Conservation (phyloP, 2,888 invertebrate genomes). For the Holacanthella duospinosa region DNA sequence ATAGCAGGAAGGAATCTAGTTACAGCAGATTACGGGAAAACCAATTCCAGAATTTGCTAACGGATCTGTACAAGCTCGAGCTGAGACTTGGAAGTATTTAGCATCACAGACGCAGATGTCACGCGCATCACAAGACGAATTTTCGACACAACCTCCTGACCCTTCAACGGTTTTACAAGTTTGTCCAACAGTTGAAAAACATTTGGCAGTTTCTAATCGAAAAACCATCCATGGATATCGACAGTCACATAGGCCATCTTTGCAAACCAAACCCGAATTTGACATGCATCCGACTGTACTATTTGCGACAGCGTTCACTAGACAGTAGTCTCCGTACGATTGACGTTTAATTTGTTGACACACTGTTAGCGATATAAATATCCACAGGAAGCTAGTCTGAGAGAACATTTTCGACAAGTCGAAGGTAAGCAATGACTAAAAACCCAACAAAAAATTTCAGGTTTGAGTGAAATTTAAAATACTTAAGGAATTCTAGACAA, state of each 20-base stretch:
- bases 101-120: conserved; percentile 8
- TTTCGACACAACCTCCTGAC: conserved; percentile 4
- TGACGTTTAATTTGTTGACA: no score
- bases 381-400: no score
- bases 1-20: no score
- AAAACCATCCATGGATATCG: no score
- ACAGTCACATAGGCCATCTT: no score
- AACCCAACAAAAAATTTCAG: no score
- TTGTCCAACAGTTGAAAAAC: conserved; percentile 8
- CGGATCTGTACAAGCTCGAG: conserved; percentile 6
- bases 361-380: no score
- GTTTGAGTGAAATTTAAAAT: no score
- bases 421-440: no score
- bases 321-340: conserved; percentile 3
- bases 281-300: not conserved
- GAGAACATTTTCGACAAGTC: no score
- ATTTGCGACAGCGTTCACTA: not conserved
- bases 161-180: not conserved
- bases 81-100: conserved; percentile 5
- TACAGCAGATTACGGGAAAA: conserved; percentile 9
- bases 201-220: not conserved
- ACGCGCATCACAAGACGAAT: conserved; percentile 1
- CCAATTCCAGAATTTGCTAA: conserved; percentile 9
- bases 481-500: no score
- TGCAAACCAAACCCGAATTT: conserved; percentile 9